A percentile compares a stretch with the other conserved stretches of the same genome.
phyloP scores from a whole-genome alignment of 1,140 invertebrate genomes.

The Campoletis sonorensis region DNA sequence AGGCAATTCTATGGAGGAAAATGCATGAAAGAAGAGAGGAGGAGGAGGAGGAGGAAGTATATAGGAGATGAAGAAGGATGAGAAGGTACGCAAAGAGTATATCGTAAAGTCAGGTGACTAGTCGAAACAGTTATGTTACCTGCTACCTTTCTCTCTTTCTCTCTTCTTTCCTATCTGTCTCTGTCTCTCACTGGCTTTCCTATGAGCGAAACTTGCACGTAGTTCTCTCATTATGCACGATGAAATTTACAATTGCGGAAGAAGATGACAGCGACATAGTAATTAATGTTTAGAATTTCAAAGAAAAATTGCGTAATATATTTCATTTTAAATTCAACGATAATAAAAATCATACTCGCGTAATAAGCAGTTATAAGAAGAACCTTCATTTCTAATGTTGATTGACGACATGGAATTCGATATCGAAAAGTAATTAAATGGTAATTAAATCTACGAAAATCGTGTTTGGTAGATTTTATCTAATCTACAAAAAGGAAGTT shows the following conservation, averaged over 20 bases:
- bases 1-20: slow-evolving; percentile 14
- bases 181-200: slow-evolving; percentile 1
- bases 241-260: slow-evolving; percentile 10
- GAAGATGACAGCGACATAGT: neutral
- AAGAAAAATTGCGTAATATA: neutral
- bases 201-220: neutral
- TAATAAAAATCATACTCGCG: too few relatives aligned
- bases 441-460: too few relatives aligned
- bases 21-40: neutral
- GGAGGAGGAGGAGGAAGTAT: neutral
- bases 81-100: slow-evolving; percentile 32
- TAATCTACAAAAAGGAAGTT: too few relatives aligned
- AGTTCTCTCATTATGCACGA: slow-evolving; percentile 7
- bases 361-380: too few relatives aligned
- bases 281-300: neutral
- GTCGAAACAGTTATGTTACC: slow-evolving; percentile 54
- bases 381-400: too few relatives aligned
- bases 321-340: too few relatives aligned
- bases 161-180: slow-evolving; percentile 5
- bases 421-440: too few relatives aligned
- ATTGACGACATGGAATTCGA: too few relatives aligned
- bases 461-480: too few relatives aligned
- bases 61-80: slow-evolving; percentile 25
- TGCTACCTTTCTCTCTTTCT: slow-evolving; percentile 13
- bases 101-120: slow-evolving; percentile 55